Evolutionary conservation across 2,797 vertebrate species (phyloP).

Genomic region (Neosalanx taihuensis): DNA sequence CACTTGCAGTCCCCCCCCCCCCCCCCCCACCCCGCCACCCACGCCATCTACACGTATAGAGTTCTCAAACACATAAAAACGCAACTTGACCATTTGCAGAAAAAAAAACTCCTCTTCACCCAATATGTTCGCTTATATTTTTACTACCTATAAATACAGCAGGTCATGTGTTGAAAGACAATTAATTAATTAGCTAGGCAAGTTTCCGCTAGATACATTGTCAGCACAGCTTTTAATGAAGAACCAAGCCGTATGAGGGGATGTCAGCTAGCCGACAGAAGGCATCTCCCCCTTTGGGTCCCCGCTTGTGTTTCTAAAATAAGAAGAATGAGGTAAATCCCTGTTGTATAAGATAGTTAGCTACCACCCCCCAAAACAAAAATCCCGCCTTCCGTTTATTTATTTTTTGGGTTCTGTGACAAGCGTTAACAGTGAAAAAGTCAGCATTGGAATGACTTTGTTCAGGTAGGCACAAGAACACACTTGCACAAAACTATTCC

Average conservation of each 20-base stretch:
- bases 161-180: constrained; percentile 36
- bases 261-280: constrained; percentile 10
- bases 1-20: neutral
- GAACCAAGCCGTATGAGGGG: constrained; percentile 30
- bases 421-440: constrained; percentile 35
- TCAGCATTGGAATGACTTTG: constrained; percentile 43
- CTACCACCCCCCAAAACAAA: constrained; percentile 36
- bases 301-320: constrained; percentile 8
- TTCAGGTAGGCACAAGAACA: constrained; percentile 52
- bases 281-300: constrained; percentile 10
- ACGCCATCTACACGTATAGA: constrained; percentile 16
- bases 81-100: neutral
- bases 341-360: constrained; percentile 49
- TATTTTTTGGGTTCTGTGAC: constrained; percentile 23
- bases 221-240: constrained; percentile 31
- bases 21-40: too few species aligned
- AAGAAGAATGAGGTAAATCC: constrained; percentile 60
- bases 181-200: constrained; percentile 31
- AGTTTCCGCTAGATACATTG: constrained; percentile 14
- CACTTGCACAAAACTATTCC: neutral
- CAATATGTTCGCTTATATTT: constrained; percentile 21
- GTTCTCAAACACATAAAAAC: constrained; percentile 20
- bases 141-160: constrained; percentile 21
- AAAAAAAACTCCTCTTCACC: constrained; percentile 29
- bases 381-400: neutral